These are phyloP conservation scores for Argopecten irradians DNA, from an alignment of 1,140 invertebrate genomes.

Conservation along the genomic window DNA sequence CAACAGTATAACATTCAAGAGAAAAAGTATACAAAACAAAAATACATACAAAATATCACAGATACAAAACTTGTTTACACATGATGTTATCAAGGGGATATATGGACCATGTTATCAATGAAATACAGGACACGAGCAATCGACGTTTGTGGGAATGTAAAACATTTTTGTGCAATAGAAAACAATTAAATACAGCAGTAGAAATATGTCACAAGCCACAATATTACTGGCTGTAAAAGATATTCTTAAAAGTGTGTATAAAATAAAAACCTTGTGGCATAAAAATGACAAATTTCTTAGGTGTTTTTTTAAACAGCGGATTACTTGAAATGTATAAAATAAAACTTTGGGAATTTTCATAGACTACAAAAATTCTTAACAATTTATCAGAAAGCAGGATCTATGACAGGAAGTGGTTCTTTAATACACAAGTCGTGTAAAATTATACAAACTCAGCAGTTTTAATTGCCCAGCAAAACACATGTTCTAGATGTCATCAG, in stretches of 20 bases:
- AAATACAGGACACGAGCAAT: not conserved
- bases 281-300: not conserved
- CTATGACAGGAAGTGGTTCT: not conserved
- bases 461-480: not conserved
- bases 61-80: not conserved
- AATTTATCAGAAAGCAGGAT: not conserved
- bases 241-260: not conserved
- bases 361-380: not conserved
- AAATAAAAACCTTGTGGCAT: not conserved
- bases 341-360: not conserved
- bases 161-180: not conserved
- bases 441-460: slow-evolving; percentile 15
- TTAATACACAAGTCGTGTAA: not conserved
- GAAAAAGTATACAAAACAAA: not conserved
- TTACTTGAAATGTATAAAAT: not conserved
- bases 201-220: not conserved
- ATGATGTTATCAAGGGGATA: not conserved
- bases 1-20: not conserved
- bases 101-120: not conserved
- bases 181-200: not conserved
- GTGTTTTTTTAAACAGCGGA: not conserved
- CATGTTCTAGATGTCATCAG: not conserved
- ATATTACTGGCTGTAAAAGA: not conserved
- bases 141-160: not conserved
- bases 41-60: slow-evolving; percentile 10